Percentiles rank a stretch among this genome's conserved stretches.
phyloP scores from a whole-genome alignment of 1,140 invertebrate species.

The Anastrepha ludens region DNA sequence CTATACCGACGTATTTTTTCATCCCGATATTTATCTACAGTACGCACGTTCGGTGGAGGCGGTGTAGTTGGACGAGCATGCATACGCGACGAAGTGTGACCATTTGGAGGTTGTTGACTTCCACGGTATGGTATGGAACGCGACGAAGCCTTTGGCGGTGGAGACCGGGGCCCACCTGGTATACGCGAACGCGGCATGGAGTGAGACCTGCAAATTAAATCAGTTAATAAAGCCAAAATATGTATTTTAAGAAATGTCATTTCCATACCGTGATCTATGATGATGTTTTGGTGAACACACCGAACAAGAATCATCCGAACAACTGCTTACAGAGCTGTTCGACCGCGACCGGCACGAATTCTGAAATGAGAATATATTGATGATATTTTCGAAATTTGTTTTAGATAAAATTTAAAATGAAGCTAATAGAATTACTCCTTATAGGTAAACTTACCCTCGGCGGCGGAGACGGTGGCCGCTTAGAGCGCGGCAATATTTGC shows the following conservation, averaged over 20 bases:
- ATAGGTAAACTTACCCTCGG: conserved; percentile 66
- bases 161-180: conserved; percentile 70
- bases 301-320: conserved; percentile 87
- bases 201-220: conserved; percentile 63
- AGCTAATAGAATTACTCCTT: not conserved
- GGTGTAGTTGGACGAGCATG: conserved; percentile 67
- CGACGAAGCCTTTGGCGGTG: conserved; percentile 66
- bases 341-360: conserved; percentile 76
- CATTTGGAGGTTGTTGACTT: conserved; percentile 58
- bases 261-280: conserved; percentile 71
- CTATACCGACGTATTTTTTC: conserved; percentile 66
- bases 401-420: too few species aligned
- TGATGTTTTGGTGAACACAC: conserved; percentile 78
- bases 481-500: conserved; percentile 71
- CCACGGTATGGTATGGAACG: conserved; percentile 68
- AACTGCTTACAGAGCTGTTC: conserved; percentile 84
- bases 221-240: not conserved
- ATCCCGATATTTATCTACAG: conserved; percentile 70
- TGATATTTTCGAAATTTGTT: too few species aligned
- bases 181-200: conserved; percentile 60
- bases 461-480: conserved; percentile 74
- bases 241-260: too few species aligned
- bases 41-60: conserved; percentile 63
- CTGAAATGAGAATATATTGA: conserved; percentile 56
- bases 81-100: conserved; percentile 62